Evolutionary conservation across 2,113 vertebrate genomes (phyloP), one percentile per base, ranked within the genome.

Genomic region (Oryzias celebensis): DNA sequence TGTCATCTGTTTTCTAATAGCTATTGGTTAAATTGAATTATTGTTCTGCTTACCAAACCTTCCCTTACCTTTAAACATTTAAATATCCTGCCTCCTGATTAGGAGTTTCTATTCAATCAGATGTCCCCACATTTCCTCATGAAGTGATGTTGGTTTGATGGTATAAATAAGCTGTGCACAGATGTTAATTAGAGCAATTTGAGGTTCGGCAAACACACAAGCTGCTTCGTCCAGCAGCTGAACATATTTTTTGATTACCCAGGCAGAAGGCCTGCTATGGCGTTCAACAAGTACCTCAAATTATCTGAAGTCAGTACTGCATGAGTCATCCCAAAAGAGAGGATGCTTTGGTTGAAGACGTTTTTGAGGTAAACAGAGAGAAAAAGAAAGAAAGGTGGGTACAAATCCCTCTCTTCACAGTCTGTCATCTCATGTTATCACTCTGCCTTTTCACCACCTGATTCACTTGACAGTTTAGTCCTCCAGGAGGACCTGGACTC

Each of bases 381-480:
- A 10, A 8, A 36, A 36, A 36, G 7, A 36, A 36, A 10, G 1
- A 8, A 28, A n/a, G 54, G 28, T 17, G 17, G 41, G 18, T 31
- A 48, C 26, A 46, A 23, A 3, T 41, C 36, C 14, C 14, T 31
- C 42, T 54, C 49, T 50, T 65, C 52, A 64, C 57, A 73, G 66
- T 52, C 79, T 91, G 91, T 93, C 92, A 88, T 75, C 44, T 69
- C 73, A 50, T 42, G 80, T 92, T 84, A 86, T 66, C 65, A 47
- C 60, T 64, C 49, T 53, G 45, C 65, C 53, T 62, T 81, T 84
- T 85, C 75, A 68, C 79, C 62, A 59, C 50, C 77, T 85, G 58
- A 90, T 92, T 62, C 68, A 75, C 77, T 78, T 91, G 92, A 93
- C 91, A 91, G 90, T 65, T 90, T 53, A 17, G 54, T 49, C 59